A percentile compares a stretch with the other conserved stretches of the same genome.
Conservation (phyloP, 1,140 invertebrate species). For the Drosophila pseudoananassae region DNA sequence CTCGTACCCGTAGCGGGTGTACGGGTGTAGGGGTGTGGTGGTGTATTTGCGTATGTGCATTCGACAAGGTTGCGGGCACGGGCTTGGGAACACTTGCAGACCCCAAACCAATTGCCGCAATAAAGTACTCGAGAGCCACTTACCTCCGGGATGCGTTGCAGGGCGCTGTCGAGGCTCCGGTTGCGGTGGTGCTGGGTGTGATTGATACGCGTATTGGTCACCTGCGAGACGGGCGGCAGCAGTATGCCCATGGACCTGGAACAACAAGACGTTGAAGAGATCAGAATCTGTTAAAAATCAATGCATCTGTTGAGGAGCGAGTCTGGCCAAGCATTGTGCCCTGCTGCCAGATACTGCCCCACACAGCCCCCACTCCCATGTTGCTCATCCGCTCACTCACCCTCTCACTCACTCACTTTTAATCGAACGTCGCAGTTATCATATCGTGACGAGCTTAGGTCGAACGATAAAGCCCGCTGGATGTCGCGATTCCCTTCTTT, state of each 20-base stretch:
- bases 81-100: neutral
- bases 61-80: neutral
- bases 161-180: constrained; percentile 93
- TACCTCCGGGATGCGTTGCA: constrained; percentile 93
- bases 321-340: constrained; percentile 6
- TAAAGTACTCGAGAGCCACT: constrained; percentile 24
- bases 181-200: constrained; percentile 92
- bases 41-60: constrained; percentile 6
- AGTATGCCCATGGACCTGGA: constrained; percentile 91
- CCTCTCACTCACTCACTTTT: constrained; percentile 2
- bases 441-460: constrained; percentile 5
- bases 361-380: neutral
- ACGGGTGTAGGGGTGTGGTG: neutral
- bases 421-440: constrained; percentile 38
- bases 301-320: constrained; percentile 40
- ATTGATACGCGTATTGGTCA: constrained; percentile 84
- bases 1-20: neutral
- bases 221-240: constrained; percentile 89
- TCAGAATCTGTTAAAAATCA: constrained; percentile 48
- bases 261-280: constrained; percentile 22
- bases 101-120: neutral
- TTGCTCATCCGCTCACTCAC: neutral
- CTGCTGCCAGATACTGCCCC: neutral
- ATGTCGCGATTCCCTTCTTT: constrained; percentile 19
- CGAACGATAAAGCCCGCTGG: constrained; percentile 10